Base-by-base conservation (phyloP, 2,113 vertebrate species). In the Peromyscus californicus region DNA sequence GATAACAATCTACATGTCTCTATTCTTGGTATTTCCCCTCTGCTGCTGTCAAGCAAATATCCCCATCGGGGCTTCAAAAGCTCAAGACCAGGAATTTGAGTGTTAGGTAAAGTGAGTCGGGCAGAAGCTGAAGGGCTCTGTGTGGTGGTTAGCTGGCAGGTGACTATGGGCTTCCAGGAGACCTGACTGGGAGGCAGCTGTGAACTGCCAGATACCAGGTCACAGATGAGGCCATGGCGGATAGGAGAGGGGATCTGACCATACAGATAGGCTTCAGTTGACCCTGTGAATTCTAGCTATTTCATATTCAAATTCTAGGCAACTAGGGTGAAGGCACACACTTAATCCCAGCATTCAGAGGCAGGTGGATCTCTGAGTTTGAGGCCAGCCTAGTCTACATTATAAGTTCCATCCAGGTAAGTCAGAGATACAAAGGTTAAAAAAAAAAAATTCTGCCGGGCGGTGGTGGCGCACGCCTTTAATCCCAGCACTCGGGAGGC, bases 1-100 rank as follows among this genome's bases (percentile, higher is more conserved):
- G 63, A 57, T 74, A 75, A 48, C 90, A 75, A 89, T 80, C 61
- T 93, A 2, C 45, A 72, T 19, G 79, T 90, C 89, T 83, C 51
- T 82, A 91, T 31, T 72, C 48, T 89, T 88, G 39, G 22, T 36
- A 8, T 87, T 78, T 89, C 57, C 63, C 65, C 21, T 88, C 91
- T 74, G 51, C 42, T 87, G n/a, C 26, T 39, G 63, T 51, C 39
- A 48, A 39, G 48, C 67, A 89, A 57, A 76, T 51, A 57, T 39
- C 91, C 67, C 45, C 12, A 9, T 45, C n/a, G 39, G 61, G 80
- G 57, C 74, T 76, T 78, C 80, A 51, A 91, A 76, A 85, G 39
- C 59, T 54, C 42, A 69, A 36, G 78, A 92, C 59, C 13, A 33
- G 85, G 45, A 19, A 42, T 42, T 31, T 48, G 72, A 78, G 67